phyloP scores from a whole-genome alignment of 2,113 vertebrate genomes.

The Menura novaehollandiae region DNA sequence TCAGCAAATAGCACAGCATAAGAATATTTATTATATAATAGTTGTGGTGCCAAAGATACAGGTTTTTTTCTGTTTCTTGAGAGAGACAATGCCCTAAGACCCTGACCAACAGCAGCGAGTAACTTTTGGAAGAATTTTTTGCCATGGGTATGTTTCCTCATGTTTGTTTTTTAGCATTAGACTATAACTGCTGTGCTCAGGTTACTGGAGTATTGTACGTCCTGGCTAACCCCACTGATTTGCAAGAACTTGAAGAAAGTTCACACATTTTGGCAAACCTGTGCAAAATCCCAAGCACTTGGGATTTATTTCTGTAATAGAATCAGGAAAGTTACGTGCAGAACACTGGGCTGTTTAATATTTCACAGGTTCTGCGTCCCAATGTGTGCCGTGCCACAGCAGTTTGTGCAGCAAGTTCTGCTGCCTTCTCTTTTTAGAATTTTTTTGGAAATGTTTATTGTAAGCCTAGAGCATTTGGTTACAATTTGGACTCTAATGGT shows the following conservation, averaged over 20 bases:
- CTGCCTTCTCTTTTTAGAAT: background rate
- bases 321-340: background rate
- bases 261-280: slow-evolving; percentile 19
- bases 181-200: background rate
- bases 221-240: background rate
- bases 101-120: background rate
- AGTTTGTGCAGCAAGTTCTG: background rate
- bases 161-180: background rate
- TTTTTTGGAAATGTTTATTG: slow-evolving; percentile 11
- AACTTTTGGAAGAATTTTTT: background rate
- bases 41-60: background rate
- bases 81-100: background rate
- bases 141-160: background rate
- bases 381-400: background rate
- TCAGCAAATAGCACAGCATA: background rate
- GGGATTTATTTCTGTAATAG: slow-evolving; percentile 6
- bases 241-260: background rate
- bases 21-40: background rate
- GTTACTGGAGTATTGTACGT: background rate
- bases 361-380: background rate
- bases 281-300: background rate
- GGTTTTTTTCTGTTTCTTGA: background rate
- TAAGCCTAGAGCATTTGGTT: background rate
- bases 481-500: background rate
- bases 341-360: background rate